phyloP scores from a whole-genome alignment of 2,113 vertebrate genomes.

The Chloebia gouldiae region DNA sequence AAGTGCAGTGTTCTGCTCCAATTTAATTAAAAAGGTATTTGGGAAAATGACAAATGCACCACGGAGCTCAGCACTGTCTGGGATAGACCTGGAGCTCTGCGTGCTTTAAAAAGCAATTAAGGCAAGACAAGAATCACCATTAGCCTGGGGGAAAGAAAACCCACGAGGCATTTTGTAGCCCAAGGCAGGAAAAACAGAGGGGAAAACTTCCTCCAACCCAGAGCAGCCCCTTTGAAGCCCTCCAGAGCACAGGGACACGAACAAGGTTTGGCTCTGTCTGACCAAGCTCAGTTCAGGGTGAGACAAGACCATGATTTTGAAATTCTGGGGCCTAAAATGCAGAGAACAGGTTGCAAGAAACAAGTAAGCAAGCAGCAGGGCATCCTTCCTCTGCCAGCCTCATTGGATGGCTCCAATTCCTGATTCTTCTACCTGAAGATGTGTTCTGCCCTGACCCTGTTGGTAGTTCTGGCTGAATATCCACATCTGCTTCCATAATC shows the following conservation, averaged over 20 bases:
- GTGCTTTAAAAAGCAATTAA: conserved; percentile 13
- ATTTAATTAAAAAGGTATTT: conserved; percentile 40
- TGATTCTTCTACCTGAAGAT: neutral
- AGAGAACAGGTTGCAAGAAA: neutral
- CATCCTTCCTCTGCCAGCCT: neutral
- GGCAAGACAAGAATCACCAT: neutral
- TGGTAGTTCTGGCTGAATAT: neutral
- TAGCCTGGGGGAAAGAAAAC: neutral
- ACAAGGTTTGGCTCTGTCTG: neutral
- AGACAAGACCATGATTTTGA: neutral
- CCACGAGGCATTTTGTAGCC: neutral
- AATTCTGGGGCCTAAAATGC: neutral
- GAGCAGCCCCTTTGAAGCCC: neutral
- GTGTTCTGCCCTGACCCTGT: neutral
- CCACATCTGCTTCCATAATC: neutral
- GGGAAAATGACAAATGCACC: neutral
- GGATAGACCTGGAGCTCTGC: neutral
- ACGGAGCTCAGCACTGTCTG: neutral
- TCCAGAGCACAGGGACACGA: neutral
- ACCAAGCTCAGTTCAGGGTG: neutral
- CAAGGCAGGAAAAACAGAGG: neutral
- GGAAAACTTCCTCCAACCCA: neutral
- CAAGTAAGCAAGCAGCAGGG: neutral
- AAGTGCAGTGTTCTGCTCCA: neutral
- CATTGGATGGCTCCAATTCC: neutral